phyloP scores from a whole-genome alignment of 1,140 invertebrate genomes.

The Periplaneta americana region DNA sequence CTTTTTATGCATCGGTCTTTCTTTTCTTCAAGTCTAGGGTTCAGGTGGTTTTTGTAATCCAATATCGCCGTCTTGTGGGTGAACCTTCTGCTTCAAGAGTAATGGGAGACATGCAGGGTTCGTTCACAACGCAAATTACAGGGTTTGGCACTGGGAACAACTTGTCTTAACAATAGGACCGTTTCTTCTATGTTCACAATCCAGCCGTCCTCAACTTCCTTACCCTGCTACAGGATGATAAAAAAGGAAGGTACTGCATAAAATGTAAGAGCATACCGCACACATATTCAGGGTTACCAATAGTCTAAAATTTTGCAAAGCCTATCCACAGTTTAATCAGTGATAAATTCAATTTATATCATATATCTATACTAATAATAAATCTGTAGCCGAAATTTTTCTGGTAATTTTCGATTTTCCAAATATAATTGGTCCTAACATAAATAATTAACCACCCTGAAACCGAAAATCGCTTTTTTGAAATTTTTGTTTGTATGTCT shows the following conservation, averaged over 20 bases:
- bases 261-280: too few relatives aligned
- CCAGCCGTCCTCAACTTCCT: not conserved
- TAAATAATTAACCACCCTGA: too few relatives aligned
- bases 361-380: too few relatives aligned
- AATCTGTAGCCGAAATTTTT: too few relatives aligned
- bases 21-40: not conserved
- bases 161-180: not conserved
- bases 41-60: not conserved
- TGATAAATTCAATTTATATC: too few relatives aligned
- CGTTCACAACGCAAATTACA: not conserved
- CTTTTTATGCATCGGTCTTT: not conserved
- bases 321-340: too few relatives aligned
- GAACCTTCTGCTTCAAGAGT: not conserved
- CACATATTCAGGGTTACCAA: too few relatives aligned
- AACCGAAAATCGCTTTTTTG: too few relatives aligned
- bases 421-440: too few relatives aligned
- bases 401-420: too few relatives aligned
- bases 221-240: not conserved
- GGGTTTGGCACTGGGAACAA: not conserved
- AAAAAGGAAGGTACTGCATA: not conserved
- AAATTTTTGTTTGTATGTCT: too few relatives aligned
- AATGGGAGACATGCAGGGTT: not conserved
- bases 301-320: too few relatives aligned
- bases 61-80: not conserved
- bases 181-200: not conserved